Percentiles rank a stretch among this genome's conserved stretches.
These are phyloP conservation scores for Nettapus auritus DNA, from an alignment of 2,113 vertebrate species.

Conservation along the genomic window DNA sequence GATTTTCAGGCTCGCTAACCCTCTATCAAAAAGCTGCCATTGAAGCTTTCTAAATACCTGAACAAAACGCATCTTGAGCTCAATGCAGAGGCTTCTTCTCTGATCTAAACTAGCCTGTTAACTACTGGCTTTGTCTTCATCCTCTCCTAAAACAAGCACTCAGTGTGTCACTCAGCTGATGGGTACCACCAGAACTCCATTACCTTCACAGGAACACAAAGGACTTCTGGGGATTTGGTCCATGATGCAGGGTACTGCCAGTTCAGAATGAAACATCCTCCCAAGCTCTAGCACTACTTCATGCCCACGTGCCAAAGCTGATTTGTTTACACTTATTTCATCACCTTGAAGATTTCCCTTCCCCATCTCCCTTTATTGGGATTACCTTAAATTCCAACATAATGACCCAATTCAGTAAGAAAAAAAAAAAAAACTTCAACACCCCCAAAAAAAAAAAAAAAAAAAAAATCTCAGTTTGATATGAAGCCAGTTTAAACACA, in stretches of 20 bases:
- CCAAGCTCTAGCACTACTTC: neutral
- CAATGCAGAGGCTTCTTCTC: neutral
- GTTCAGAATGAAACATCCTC: neutral
- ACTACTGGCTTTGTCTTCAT: neutral
- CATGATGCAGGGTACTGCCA: neutral
- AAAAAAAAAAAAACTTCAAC: neutral
- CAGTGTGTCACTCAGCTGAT: neutral
- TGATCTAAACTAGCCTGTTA: neutral
- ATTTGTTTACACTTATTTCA: neutral
- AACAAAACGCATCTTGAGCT: neutral
- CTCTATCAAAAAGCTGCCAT: neutral
- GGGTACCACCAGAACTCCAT: neutral
- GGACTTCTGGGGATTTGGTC: neutral
- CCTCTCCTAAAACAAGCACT: neutral
- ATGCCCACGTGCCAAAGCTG: neutral
- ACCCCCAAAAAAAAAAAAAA: neutral
- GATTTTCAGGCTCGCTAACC: neutral
- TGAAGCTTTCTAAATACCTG: neutral
- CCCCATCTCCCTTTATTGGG: neutral
- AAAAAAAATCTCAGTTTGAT: neutral
- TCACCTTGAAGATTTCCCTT: neutral
- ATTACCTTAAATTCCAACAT: neutral
- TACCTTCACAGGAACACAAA: fast-evolving
- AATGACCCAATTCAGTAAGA: neutral
- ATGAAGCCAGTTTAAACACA: neutral